Conservation (phyloP, 2,888 invertebrate species). For the Mimachlamys varia region DNA sequence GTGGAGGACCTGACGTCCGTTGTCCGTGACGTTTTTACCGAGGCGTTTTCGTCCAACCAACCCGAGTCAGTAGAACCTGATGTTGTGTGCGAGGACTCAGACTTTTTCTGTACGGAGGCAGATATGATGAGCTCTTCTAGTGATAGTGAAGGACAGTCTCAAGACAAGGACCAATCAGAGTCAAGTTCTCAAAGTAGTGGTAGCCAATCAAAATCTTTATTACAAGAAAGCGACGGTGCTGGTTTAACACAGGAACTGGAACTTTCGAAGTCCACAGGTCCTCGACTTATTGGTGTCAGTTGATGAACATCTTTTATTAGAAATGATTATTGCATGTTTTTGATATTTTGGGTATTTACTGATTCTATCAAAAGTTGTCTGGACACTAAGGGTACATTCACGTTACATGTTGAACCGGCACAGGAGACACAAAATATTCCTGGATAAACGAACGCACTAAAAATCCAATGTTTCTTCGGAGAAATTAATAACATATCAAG, state of each 20-base stretch:
- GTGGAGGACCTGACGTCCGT: conserved; percentile 37
- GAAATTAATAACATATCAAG: no score
- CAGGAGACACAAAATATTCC: no score
- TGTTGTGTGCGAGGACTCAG: conserved; percentile 19
- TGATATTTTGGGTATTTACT: conserved; percentile 14
- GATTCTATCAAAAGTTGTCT: neutral
- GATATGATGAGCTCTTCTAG: conserved; percentile 25
- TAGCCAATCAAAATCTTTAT: conserved; percentile 6
- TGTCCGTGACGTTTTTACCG: conserved; percentile 41
- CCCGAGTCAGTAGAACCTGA: conserved; percentile 38
- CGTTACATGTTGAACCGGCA: no score
- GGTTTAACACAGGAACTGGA: neutral
- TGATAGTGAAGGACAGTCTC: conserved; percentile 17
- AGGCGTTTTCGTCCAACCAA: conserved; percentile 36
- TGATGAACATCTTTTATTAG: neutral
- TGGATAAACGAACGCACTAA: no score
- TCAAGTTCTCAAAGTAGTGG: conserved; percentile 9
- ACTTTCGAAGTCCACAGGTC: neutral
- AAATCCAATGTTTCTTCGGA: no score
- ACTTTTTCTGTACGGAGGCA: conserved; percentile 6
- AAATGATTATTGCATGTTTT: neutral
- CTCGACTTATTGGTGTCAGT: conserved; percentile 22
- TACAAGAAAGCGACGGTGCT: neutral
- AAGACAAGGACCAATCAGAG: conserved; percentile 3
- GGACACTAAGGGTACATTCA: neutral